Percentiles rank a stretch among this genome's conserved stretches.
phyloP scores from a whole-genome alignment of 2,113 vertebrate species.

The Melanotaenia duboulayi region DNA sequence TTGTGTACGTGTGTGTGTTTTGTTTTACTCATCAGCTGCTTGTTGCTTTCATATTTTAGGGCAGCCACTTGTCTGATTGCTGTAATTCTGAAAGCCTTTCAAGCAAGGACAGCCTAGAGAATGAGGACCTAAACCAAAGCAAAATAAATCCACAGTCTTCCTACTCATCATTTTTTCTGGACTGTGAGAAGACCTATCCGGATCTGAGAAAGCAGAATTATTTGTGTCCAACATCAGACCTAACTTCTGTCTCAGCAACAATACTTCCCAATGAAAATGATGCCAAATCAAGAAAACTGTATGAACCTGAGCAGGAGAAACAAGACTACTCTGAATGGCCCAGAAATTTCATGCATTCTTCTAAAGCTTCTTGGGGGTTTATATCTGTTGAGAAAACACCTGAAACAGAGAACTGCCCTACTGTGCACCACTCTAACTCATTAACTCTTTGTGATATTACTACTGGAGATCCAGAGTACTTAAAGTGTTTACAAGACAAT shows the following conservation, averaged over 20 bases:
- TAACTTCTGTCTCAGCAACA: constrained; percentile 66
- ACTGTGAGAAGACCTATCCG: constrained; percentile 62
- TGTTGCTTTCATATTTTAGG: constrained; percentile 80
- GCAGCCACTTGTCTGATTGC: constrained; percentile 80
- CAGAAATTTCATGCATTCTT: constrained; percentile 50
- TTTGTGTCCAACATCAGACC: constrained; percentile 46
- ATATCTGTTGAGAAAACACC: constrained; percentile 30
- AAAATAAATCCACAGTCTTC: constrained; percentile 49
- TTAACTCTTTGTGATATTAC: constrained; percentile 41
- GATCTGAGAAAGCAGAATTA: constrained; percentile 56
- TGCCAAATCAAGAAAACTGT: constrained; percentile 49
- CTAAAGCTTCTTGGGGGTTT: constrained; percentile 56
- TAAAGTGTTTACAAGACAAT: constrained; percentile 38
- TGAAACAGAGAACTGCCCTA: constrained; percentile 8
- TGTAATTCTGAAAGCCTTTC: constrained; percentile 86
- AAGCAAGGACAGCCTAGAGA: constrained; percentile 92
- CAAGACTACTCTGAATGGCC: constrained; percentile 55
- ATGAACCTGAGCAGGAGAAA: constrained; percentile 61
- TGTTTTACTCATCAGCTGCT: background rate
- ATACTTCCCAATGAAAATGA: constrained; percentile 70
- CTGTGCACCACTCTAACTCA: constrained; percentile 36
- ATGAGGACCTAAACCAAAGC: constrained; percentile 75
- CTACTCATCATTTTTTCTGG: constrained; percentile 61
- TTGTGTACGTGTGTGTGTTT: too few relatives aligned
- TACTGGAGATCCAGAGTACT: constrained; percentile 8